Evolutionary conservation across 2,113 vertebrate species (phyloP).

Genomic region (Rhinoptilus africanus): DNA sequence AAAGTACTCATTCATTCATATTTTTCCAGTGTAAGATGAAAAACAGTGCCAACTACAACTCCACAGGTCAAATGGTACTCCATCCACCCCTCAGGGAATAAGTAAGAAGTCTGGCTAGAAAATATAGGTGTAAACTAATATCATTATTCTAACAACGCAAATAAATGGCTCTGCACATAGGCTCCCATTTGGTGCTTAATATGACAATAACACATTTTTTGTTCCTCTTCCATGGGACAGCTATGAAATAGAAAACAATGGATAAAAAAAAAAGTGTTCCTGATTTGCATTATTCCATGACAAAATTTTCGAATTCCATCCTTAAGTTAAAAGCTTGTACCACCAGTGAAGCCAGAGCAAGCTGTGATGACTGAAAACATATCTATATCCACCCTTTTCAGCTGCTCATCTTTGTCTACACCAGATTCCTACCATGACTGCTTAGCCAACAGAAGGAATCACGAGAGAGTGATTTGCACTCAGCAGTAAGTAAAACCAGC

Average conservation of each 20-base stretch:
- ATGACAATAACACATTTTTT: background rate
- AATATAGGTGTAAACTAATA: background rate
- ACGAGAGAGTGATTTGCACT: rapidly evolving
- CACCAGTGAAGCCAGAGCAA: background rate
- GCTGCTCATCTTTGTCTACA: background rate
- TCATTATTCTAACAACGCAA: background rate
- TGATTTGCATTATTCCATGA: background rate
- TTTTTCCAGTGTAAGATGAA: background rate
- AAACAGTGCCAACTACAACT: background rate
- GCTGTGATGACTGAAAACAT: background rate
- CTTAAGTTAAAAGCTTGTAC: background rate
- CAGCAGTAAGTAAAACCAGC: background rate
- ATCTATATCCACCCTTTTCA: background rate
- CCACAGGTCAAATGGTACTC: background rate
- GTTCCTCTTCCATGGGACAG: background rate
- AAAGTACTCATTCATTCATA: background rate
- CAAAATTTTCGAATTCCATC: background rate
- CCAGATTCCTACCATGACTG: background rate
- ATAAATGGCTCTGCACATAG: background rate
- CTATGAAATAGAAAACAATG: background rate
- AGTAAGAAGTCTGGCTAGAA: background rate
- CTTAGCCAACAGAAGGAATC: background rate
- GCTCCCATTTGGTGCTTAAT: background rate
- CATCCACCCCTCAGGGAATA: background rate
- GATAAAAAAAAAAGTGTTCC: background rate